Conservation (phyloP, 2,888 invertebrate genomes). For the Amphiduros pacificus region DNA sequence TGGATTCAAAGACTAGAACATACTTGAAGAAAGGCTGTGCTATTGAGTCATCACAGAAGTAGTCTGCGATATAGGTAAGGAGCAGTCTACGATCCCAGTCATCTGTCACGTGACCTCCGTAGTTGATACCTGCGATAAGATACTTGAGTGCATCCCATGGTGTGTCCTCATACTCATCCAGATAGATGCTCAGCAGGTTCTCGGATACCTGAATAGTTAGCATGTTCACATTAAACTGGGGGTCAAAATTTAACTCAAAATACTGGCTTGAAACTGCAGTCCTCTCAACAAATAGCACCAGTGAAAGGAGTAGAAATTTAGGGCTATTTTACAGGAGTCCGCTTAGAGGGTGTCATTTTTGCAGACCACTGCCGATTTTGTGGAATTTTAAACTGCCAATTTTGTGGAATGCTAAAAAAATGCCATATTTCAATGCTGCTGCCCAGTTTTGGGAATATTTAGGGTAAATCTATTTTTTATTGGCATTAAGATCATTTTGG, state of each 20-base stretch:
- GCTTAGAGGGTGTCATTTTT: too few relatives aligned
- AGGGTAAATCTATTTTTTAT: too few relatives aligned
- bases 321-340: too few relatives aligned
- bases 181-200: conserved; percentile 78
- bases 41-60: conserved; percentile 74
- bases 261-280: too few relatives aligned
- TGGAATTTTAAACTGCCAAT: background rate
- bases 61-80: conserved; percentile 80
- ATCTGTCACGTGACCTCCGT: conserved; percentile 83
- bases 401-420: background rate
- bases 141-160: conserved; percentile 90
- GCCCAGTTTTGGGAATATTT: too few relatives aligned
- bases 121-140: conserved; percentile 84
- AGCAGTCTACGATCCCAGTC: conserved; percentile 76
- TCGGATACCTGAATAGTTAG: conserved; percentile 67
- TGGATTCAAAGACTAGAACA: conserved; percentile 15
- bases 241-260: too few relatives aligned
- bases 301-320: too few relatives aligned
- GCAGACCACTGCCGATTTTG: too few relatives aligned
- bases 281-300: too few relatives aligned
- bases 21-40: conserved; percentile 70
- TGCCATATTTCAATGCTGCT: too few relatives aligned
- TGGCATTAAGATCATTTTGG: too few relatives aligned
- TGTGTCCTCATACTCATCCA: conserved; percentile 84
- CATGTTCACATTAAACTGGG: background rate